Conservation (phyloP, 2,888 invertebrate species). For the Plagodis pulveraria region DNA sequence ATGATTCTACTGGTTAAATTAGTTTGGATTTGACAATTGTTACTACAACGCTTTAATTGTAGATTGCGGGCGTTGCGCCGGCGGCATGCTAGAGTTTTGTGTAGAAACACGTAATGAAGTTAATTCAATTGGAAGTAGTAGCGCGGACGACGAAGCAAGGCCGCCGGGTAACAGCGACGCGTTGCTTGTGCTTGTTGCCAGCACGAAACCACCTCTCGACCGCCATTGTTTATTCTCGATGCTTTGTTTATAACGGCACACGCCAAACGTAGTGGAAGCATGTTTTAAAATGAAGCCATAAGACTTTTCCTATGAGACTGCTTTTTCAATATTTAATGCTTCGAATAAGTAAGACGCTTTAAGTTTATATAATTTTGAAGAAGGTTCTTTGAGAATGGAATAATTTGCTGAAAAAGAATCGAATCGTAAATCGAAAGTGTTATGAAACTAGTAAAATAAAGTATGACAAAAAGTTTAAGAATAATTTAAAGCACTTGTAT, state of each 20-base stretch:
- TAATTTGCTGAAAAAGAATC: too few species aligned
- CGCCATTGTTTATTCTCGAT: slow-evolving; percentile 25
- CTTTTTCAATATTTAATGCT: too few species aligned
- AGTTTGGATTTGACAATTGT: background rate
- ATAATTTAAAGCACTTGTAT: background rate
- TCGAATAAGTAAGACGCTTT: too few species aligned
- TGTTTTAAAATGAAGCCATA: background rate
- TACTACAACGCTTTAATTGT: slow-evolving; percentile 4
- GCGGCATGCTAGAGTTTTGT: slow-evolving; percentile 33
- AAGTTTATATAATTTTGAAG: too few species aligned
- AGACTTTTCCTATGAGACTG: too few species aligned
- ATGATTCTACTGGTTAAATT: background rate
- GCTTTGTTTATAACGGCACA: slow-evolving; percentile 14
- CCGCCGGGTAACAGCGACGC: slow-evolving; percentile 43
- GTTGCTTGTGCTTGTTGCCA: slow-evolving; percentile 43
- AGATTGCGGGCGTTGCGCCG: slow-evolving; percentile 7
- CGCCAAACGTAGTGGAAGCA: background rate
- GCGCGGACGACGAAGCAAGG: slow-evolving; percentile 40
- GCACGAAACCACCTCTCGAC: slow-evolving; percentile 29
- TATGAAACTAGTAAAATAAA: background rate
- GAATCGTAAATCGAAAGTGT: background rate
- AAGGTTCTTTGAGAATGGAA: too few species aligned
- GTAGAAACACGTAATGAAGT: slow-evolving; percentile 44
- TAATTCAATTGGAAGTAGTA: slow-evolving; percentile 58
- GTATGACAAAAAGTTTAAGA: too few species aligned